These are phyloP conservation scores for Adela reaumurella DNA, from an alignment of 2,888 invertebrate species.

Conservation along the genomic window DNA sequence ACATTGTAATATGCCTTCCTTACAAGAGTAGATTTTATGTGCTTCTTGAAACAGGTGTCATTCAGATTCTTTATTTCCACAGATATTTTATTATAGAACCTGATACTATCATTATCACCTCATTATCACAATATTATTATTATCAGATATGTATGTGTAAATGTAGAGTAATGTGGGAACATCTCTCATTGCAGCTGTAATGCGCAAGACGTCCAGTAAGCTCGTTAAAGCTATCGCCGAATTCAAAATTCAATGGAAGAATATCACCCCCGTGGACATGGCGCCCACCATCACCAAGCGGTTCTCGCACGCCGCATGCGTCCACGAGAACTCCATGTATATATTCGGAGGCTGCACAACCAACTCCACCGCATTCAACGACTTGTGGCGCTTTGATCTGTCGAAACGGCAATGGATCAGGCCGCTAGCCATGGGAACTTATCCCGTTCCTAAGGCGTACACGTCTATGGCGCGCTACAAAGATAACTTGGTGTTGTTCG, in stretches of 20 bases:
- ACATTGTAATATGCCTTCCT: no score
- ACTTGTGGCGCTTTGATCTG: slow-evolving; percentile 91
- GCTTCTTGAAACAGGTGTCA: no score
- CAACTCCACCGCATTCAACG: slow-evolving; percentile 93
- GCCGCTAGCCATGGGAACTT: slow-evolving; percentile 76
- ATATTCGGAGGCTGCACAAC: slow-evolving; percentile 96
- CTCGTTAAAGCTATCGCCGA: slow-evolving; percentile 73
- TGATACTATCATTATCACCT: no score
- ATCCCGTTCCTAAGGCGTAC: slow-evolving; percentile 95
- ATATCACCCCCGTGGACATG: slow-evolving; percentile 54
- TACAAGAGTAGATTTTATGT: no score
- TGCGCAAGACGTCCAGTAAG: slow-evolving; percentile 68
- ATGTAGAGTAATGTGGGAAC: background rate
- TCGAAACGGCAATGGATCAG: slow-evolving; percentile 81
- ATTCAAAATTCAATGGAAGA: slow-evolving; percentile 74
- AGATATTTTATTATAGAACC: no score
- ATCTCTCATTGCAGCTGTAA: slow-evolving; percentile 71
- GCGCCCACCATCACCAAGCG: slow-evolving; percentile 81
- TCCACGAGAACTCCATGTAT: slow-evolving; percentile 83
- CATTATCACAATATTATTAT: no score
- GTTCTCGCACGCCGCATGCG: slow-evolving; percentile 88
- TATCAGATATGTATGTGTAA: no score
- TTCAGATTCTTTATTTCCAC: no score
- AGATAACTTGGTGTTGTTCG: slow-evolving; percentile 82
- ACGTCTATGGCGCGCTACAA: slow-evolving; percentile 88